Percentiles rank a stretch among this genome's conserved stretches.
phyloP scores from a whole-genome alignment of 2,797 vertebrate genomes.

The Characodon lateralis region DNA sequence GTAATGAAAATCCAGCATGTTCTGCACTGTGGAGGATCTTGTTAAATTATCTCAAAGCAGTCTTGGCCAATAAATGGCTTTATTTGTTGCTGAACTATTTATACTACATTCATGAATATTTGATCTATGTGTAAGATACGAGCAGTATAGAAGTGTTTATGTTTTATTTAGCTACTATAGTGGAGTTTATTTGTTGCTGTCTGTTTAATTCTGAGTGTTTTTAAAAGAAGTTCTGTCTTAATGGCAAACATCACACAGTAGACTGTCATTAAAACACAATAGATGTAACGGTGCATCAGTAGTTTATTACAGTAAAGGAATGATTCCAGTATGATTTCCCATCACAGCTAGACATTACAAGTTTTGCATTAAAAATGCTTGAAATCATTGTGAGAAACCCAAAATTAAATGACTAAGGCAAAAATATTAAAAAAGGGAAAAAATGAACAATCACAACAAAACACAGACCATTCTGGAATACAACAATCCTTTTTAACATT shows the following conservation, averaged over 20 bases:
- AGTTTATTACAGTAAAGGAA: neutral
- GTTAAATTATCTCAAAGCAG: neutral
- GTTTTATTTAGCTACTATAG: neutral
- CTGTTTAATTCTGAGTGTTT: neutral
- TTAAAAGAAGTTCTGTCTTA: neutral
- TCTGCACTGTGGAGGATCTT: neutral
- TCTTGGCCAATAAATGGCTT: too few relatives aligned
- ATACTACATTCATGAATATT: constrained; percentile 1
- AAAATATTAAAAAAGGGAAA: neutral
- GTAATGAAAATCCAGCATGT: neutral
- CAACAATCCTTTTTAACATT: constrained; percentile 19
- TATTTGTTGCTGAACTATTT: neutral
- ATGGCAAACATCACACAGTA: neutral
- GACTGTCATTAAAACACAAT: neutral
- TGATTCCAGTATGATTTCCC: neutral
- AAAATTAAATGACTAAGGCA: constrained; percentile 31
- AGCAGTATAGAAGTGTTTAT: neutral
- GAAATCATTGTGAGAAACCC: constrained; percentile 23
- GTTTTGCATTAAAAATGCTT: neutral
- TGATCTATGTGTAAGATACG: neutral
- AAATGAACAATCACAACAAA: constrained; percentile 19
- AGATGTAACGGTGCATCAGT: neutral
- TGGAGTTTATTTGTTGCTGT: neutral
- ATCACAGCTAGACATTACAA: neutral
- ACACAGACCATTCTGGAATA: constrained; percentile 11